Conservation (phyloP, 2,797 vertebrate genomes). For the Anomalospiza imberbis region DNA sequence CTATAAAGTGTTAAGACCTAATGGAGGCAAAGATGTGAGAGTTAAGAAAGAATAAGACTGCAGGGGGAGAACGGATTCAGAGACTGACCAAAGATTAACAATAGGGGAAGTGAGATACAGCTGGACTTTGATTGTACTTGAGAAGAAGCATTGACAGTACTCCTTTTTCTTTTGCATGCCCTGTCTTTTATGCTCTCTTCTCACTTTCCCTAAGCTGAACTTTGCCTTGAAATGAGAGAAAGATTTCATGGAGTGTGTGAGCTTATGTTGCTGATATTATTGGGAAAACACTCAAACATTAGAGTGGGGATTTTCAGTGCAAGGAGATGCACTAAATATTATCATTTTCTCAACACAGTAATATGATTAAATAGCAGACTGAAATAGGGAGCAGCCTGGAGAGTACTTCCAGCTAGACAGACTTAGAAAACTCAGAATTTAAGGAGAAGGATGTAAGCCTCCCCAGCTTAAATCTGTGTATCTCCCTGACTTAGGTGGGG, state of each 20-base stretch:
- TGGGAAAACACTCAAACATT: neutral
- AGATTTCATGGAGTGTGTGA: neutral
- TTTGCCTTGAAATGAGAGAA: neutral
- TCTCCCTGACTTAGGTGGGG: neutral
- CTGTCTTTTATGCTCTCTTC: neutral
- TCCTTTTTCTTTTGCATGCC: neutral
- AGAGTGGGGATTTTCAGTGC: neutral
- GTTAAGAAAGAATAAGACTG: neutral
- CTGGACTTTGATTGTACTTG: neutral
- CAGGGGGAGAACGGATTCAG: neutral
- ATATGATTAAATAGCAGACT: neutral
- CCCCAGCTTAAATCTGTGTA: neutral
- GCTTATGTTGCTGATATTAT: neutral
- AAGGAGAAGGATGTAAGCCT: neutral
- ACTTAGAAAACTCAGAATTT: neutral
- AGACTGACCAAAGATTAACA: conserved; percentile 32
- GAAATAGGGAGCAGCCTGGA: neutral
- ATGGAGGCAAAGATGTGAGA: neutral
- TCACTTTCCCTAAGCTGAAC: neutral
- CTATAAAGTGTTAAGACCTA: neutral
- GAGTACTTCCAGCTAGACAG: neutral
- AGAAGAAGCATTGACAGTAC: neutral
- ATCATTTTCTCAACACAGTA: neutral
- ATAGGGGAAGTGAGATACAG: neutral
- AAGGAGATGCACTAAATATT: neutral